Conservation (phyloP, 1,140 invertebrate genomes). For the Berghia stephanieae region DNA sequence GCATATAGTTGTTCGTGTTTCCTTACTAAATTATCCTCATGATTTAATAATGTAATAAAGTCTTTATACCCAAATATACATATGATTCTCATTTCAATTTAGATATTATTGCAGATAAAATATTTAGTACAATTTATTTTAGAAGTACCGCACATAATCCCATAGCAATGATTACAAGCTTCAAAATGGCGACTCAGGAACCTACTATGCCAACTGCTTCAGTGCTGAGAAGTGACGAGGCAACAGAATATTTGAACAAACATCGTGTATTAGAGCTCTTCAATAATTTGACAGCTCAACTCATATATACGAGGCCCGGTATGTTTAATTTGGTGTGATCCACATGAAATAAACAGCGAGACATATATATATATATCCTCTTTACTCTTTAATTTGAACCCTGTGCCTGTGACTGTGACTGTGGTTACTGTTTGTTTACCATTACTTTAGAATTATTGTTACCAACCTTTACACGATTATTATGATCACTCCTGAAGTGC, state of each 20-base stretch:
- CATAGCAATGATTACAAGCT: no score
- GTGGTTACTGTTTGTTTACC: background rate
- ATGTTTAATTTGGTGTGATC: background rate
- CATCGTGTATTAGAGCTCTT: background rate
- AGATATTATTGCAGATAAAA: background rate
- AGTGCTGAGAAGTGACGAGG: background rate
- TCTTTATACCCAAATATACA: background rate
- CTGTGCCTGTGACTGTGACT: no score
- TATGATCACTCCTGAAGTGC: background rate
- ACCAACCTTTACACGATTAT: background rate
- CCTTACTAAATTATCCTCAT: no score
- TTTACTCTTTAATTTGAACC: no score
- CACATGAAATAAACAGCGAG: background rate
- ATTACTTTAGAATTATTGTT: background rate
- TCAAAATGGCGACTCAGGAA: conserved; percentile 3
- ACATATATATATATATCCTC: no score
- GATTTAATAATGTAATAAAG: background rate
- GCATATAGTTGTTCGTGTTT: no score
- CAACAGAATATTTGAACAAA: background rate
- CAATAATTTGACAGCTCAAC: conserved; percentile 1
- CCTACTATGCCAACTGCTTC: background rate
- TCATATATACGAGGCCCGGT: background rate
- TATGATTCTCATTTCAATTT: background rate
- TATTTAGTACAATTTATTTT: no score
- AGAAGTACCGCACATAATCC: no score